A percentile compares a stretch with the other conserved stretches of the same genome.
Evolutionary conservation across 1,140 invertebrate genomes (phyloP).

Genomic region (Aphelinus atriplicis): DNA sequence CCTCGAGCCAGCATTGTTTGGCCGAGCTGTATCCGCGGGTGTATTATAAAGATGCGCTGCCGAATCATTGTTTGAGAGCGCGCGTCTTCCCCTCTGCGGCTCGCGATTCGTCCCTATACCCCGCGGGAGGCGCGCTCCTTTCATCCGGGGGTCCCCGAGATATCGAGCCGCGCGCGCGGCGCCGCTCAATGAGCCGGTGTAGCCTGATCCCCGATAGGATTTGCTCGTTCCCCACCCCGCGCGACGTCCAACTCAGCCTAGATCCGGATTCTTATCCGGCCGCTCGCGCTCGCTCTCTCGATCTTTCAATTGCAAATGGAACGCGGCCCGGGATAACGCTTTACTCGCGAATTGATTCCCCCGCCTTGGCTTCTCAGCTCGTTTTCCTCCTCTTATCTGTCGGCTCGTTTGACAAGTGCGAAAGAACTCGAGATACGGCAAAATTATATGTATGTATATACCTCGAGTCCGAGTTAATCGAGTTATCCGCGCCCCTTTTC

Average conservation of each 20-base stretch:
- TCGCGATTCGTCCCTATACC: too few species aligned
- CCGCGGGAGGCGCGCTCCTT: not conserved
- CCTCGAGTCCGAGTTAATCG: too few species aligned
- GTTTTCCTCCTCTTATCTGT: slow-evolving; percentile 10
- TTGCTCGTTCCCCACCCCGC: slow-evolving; percentile 32
- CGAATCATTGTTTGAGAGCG: too few species aligned
- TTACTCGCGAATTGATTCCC: slow-evolving; percentile 22
- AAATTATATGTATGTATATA: too few species aligned
- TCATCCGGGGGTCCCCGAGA: not conserved
- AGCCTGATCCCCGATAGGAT: slow-evolving; percentile 49
- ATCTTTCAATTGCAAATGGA: slow-evolving; percentile 22
- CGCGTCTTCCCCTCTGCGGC: too few species aligned
- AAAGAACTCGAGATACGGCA: too few species aligned
- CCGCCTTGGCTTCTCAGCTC: not conserved
- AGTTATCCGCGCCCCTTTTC: too few species aligned
- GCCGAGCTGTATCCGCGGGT: too few species aligned
- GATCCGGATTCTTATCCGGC: slow-evolving; percentile 40
- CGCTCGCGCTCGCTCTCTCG: slow-evolving; percentile 26
- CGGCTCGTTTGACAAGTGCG: too few species aligned
- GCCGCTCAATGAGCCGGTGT: slow-evolving; percentile 18
- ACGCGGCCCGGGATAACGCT: not conserved
- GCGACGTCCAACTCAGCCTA: not conserved
- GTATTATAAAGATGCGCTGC: too few species aligned
- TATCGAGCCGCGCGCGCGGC: not conserved
- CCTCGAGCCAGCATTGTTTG: too few species aligned